Percentiles rank a stretch among this genome's conserved stretches.
phyloP scores from a whole-genome alignment of 2,888 invertebrate genomes.

The Apeira syringaria region DNA sequence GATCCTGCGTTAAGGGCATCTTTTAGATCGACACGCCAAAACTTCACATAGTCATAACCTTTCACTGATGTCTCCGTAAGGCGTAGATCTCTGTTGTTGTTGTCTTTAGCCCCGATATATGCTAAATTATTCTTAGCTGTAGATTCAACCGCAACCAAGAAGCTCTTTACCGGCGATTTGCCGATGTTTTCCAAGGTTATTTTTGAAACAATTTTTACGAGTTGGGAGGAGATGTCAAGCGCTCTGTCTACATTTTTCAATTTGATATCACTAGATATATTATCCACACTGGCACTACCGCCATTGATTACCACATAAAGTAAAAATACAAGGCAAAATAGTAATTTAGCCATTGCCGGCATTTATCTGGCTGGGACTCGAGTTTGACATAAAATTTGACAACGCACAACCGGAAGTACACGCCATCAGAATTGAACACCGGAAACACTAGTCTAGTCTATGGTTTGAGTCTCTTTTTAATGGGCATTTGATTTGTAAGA shows the following conservation, averaged over 20 bases:
- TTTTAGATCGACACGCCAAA: constrained; percentile 84
- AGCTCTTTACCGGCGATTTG: constrained; percentile 86
- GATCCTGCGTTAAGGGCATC: constrained; percentile 84
- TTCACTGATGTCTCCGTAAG: constrained; percentile 77
- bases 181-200: constrained; percentile 93
- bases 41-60: constrained; percentile 72
- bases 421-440: constrained; percentile 70
- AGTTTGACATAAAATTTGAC: constrained; percentile 42
- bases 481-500: too few species aligned
- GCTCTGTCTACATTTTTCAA: constrained; percentile 93
- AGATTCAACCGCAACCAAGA: constrained; percentile 89
- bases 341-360: constrained; percentile 56
- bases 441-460: constrained; percentile 38
- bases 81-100: constrained; percentile 82
- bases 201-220: constrained; percentile 92
- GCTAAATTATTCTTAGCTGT: constrained; percentile 86
- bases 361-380: not conserved
- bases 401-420: constrained; percentile 73
- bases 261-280: constrained; percentile 83
- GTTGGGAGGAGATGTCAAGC: constrained; percentile 94
- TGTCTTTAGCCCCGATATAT: constrained; percentile 88
- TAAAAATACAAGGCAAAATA: constrained; percentile 59
- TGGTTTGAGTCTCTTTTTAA: too few species aligned
- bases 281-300: constrained; percentile 62
- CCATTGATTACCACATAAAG: constrained; percentile 53